Evolutionary conservation across 2,797 vertebrate species (phyloP).

Genomic region (Crenuchus spilurus): DNA sequence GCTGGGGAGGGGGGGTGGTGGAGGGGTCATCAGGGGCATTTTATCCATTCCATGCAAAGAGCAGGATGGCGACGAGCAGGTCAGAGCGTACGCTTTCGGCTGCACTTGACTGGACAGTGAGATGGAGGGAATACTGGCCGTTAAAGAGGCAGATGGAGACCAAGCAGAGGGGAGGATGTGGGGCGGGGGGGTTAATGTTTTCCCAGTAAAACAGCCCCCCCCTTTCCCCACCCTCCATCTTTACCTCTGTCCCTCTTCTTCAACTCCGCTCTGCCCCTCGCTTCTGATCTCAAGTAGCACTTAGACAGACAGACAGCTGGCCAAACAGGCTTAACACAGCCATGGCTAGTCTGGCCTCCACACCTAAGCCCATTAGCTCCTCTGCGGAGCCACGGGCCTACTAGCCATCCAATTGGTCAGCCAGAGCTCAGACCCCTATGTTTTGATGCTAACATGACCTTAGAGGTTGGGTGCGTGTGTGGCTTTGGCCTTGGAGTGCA

Average conservation of each 20-base stretch:
- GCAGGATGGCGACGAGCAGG: conserved; percentile 6
- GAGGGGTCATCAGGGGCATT: neutral
- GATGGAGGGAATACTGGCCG: neutral
- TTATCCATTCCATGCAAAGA: neutral
- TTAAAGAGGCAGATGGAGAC: conserved; percentile 21
- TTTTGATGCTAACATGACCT: conserved; percentile 60
- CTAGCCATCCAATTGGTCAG: conserved; percentile 63
- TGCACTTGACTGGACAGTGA: conserved; percentile 5
- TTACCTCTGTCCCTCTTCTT: neutral
- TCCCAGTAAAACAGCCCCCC: neutral
- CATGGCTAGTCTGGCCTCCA: conserved; percentile 70
- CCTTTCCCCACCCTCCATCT: neutral
- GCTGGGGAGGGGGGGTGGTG: neutral
- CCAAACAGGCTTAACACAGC: conserved; percentile 78
- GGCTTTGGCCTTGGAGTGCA: conserved; percentile 8
- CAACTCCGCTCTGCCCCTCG: neutral
- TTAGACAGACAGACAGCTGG: conserved; percentile 79
- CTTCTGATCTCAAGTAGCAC: conserved; percentile 54
- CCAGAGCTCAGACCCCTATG: conserved; percentile 46
- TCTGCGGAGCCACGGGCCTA: conserved; percentile 58
- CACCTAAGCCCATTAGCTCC: conserved; percentile 75
- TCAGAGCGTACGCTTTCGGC: conserved; percentile 2
- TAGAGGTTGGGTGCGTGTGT: conserved; percentile 3
- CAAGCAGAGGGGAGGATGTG: neutral
- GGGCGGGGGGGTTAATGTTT: conserved; percentile 3